Percentiles rank a stretch among this genome's conserved stretches.
phyloP scores from a whole-genome alignment of 2,888 invertebrate species.

The Drosophila acutilabella region DNA sequence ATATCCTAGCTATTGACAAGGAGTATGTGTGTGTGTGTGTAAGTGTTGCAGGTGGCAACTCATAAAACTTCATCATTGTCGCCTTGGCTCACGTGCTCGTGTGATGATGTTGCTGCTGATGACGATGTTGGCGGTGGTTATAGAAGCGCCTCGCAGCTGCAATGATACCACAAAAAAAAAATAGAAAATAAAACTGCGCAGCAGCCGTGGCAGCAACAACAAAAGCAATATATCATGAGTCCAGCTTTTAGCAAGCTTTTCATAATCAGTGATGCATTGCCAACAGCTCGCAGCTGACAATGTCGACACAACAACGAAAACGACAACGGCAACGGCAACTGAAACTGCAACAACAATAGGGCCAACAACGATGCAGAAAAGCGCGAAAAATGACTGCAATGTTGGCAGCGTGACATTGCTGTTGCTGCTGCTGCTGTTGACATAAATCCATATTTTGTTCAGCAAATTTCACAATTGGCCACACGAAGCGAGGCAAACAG shows the following conservation, averaged over 20 bases:
- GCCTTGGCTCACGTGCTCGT: slow-evolving; percentile 71
- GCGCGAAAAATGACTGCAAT: slow-evolving; percentile 69
- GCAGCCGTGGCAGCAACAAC: slow-evolving; percentile 43
- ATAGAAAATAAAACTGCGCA: not conserved
- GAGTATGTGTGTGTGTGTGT: slow-evolving; percentile 20
- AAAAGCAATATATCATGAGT: slow-evolving; percentile 77
- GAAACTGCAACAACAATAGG: slow-evolving; percentile 45
- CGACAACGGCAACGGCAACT: slow-evolving; percentile 9
- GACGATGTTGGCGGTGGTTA: slow-evolving; percentile 59
- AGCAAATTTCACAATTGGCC: slow-evolving; percentile 75
- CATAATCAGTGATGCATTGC: slow-evolving; percentile 81
- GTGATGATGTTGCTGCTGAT: slow-evolving; percentile 38
- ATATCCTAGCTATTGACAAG: slow-evolving; percentile 1
- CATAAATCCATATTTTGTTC: slow-evolving; percentile 80
- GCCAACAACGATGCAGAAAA: slow-evolving; percentile 54
- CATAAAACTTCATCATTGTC: slow-evolving; percentile 81
- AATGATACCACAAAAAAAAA: slow-evolving; percentile 74
- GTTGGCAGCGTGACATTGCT: slow-evolving; percentile 56
- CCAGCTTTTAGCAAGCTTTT: slow-evolving; percentile 81
- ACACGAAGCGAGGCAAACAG: slow-evolving; percentile 29
- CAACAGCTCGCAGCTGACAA: slow-evolving; percentile 74
- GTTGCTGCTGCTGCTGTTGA: slow-evolving; percentile 53
- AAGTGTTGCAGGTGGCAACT: slow-evolving; percentile 73
- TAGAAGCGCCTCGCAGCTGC: slow-evolving; percentile 57
- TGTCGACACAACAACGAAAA: slow-evolving; percentile 38